Percentiles rank a stretch among this genome's conserved stretches.
These are phyloP conservation scores for Scartelaos histophorus DNA, from an alignment of 2,113 vertebrate genomes.

Conservation along the genomic window DNA sequence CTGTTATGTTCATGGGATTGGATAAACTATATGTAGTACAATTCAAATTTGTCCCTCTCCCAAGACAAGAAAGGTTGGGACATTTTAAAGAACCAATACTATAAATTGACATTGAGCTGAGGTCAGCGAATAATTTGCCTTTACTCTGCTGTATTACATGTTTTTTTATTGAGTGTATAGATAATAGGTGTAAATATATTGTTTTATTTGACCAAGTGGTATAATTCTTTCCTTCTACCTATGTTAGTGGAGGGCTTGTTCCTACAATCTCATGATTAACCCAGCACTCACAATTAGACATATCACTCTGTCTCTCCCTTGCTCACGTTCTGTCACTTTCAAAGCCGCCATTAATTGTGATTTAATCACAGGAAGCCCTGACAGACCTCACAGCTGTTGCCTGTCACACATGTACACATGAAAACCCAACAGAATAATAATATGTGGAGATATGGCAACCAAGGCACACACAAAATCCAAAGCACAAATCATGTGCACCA, in stretches of 20 bases:
- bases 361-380: conserved; percentile 64
- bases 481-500: not conserved
- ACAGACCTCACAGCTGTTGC: conserved; percentile 51
- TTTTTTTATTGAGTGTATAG: not conserved
- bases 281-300: conserved; percentile 41
- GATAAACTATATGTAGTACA: not conserved
- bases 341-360: conserved; percentile 68
- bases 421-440: not conserved
- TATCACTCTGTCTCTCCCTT: conserved; percentile 26
- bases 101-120: not conserved
- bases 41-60: not conserved
- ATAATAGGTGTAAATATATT: not conserved
- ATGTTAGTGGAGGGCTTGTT: conserved; percentile 39
- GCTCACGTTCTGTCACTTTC: conserved; percentile 43
- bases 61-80: not conserved
- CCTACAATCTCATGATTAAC: conserved; percentile 50
- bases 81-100: not conserved
- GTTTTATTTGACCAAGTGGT: not conserved
- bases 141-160: not conserved
- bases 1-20: not conserved
- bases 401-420: conserved; percentile 36
- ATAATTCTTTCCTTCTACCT: conserved; percentile 18
- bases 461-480: conserved; percentile 3
- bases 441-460: not conserved
- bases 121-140: too few relatives aligned